Base-by-base conservation (phyloP, 2,797 vertebrate species). In the Chanos chanos region DNA sequence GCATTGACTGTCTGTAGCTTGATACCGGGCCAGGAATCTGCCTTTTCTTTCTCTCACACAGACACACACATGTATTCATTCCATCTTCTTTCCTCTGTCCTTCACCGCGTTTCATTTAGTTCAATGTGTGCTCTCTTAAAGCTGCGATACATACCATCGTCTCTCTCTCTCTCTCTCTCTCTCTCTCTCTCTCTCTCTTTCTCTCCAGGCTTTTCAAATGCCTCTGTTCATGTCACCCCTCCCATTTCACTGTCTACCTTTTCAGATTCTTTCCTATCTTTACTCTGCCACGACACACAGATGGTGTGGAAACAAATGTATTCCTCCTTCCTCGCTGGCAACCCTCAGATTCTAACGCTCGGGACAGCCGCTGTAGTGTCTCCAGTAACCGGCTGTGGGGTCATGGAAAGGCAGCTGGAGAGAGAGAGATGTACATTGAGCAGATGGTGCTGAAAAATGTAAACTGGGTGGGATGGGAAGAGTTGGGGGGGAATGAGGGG, bases 391-490 rank as follows among this genome's bases (percentile, higher is more conserved):
- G 15, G 47, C 39, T 25, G 47, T 39, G 50, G 47, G 78, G 70
- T 80, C 74, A 65, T 53, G 39, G 64, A 30, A 57, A 68, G 70
- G 73, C 70, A 72, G 66, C 72, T 75, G 72, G 51, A 63, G 39
- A 9, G 22, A 24, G 43, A 21, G 28, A 24, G 43, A 21, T 28
- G 51, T 58, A 68, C 70, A 59, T 24, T 39, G 60, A 56, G 33
- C 76, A 75, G 74, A 80, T 77, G 72, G 64, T n/a, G n/a, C 63
- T 68, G 50, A 41, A 52, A 68, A 72, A 72, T 68, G 64, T 73
- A 77, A 73, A 76, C 68, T 52, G 27, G 49, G 34, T 4, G 13
- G 15, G n/a, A n/a, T n/a, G n/a, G n/a, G n/a, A n/a, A n/a, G n/a
- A n/a, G n/a, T n/a, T n/a, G n/a, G 9, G 2, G 53, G 39, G 7